Evolutionary conservation across 1,140 invertebrate genomes (phyloP).

Genomic region (Macrosteles quadrilineatus): DNA sequence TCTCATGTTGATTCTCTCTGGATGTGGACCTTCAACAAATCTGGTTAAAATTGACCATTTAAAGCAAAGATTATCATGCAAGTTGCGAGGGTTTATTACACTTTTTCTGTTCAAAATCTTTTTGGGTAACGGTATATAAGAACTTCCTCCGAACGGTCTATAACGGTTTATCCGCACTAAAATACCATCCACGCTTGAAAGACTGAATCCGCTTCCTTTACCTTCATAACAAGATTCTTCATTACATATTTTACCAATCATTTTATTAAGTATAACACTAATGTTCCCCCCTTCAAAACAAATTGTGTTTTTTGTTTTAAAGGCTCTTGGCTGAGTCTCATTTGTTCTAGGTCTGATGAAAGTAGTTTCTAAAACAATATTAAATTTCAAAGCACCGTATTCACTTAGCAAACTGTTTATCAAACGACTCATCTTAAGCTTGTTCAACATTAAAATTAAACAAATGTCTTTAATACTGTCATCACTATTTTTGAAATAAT

Average conservation of each 20-base stretch:
- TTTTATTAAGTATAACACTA: background rate
- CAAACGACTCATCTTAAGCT: too few species aligned
- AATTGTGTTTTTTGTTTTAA: background rate
- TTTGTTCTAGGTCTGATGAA: too few species aligned
- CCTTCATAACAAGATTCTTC: background rate
- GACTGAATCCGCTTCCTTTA: background rate
- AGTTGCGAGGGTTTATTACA: slow-evolving; percentile 14
- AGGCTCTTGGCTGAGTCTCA: too few species aligned
- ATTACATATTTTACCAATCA: background rate
- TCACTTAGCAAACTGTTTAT: too few species aligned
- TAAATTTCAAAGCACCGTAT: too few species aligned
- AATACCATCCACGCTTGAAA: background rate
- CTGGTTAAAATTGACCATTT: slow-evolving; percentile 10
- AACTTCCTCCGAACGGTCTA: background rate
- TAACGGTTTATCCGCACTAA: background rate
- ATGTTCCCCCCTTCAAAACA: background rate
- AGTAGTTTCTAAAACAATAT: too few species aligned
- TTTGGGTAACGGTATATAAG: slow-evolving; percentile 15
- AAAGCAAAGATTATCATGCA: slow-evolving; percentile 17
- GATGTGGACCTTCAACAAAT: background rate
- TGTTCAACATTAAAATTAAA: too few species aligned
- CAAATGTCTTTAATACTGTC: too few species aligned
- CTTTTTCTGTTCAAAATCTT: background rate
- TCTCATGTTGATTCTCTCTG: background rate
- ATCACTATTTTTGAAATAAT: too few species aligned